Evolutionary conservation across 1,140 invertebrate species (phyloP), one percentile per base, ranked within the genome.

Genomic region (Nymphalis io): DNA sequence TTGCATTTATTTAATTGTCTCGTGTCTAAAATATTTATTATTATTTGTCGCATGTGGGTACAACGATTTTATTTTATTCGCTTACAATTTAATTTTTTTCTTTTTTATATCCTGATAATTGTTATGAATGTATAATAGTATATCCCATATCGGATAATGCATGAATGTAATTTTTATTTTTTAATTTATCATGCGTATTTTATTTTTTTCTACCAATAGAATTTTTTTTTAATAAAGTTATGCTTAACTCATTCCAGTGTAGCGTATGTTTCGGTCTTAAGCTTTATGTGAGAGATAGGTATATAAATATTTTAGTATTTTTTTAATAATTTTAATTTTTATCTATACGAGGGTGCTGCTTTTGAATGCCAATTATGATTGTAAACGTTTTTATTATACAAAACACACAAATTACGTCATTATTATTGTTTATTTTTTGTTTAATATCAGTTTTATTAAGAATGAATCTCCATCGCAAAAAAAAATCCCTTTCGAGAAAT

Each of bases 231-330:
- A 75, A 71, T 82, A 81, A 80, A 84, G 68, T 87, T 83, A 86
- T 87, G 82, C 79, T 81, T 86, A 79, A 79, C 82, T 90, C 88
- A 90, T 90, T 90, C 88, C 88, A 90, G 82, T 87, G 82, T 90
- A 90, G 88, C 71, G 80, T 88, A 83, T 83, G 71, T 88, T 78
- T 78, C 75, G 84, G 80, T 82, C 66, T 66, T 88, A 84, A 88
- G 88, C 82, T 89, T 90, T 88, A 87, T 82, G 80, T 82, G 80
- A 84, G 82, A 87, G 72, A 75, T 77, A 82, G 76, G 73, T 81
- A 70, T 80, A 88, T 81, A 84, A 76, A 78, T 85, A 83, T 80
- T 84, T 81, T 82, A 83, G 70, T 83, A 81, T 82, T 83, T 84
- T 85, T 87, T 83, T 83, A 83, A 72, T 72, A 63, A 70, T 81